phyloP scores from a whole-genome alignment of 2,113 vertebrate genomes.

The Ciconia maguari region DNA sequence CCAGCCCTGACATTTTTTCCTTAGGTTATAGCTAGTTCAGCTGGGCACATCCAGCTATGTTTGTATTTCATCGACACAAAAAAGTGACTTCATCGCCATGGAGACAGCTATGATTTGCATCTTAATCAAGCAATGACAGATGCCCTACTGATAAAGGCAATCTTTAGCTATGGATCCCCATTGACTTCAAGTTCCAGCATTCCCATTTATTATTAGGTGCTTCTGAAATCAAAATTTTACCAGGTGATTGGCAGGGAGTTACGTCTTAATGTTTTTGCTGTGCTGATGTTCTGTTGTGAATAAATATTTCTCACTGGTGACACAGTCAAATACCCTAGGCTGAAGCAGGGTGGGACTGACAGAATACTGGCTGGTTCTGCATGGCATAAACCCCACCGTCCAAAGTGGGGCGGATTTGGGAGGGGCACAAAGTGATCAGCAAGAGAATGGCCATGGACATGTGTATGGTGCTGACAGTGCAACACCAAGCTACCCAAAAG shows the following conservation, averaged over 20 bases:
- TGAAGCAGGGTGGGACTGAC: background rate
- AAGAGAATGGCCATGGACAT: background rate
- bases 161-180: background rate
- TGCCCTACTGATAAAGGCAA: conserved; percentile 14
- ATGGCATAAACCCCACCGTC: background rate
- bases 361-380: background rate
- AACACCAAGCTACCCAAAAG: background rate
- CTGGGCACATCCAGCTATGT: background rate
- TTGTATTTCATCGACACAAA: background rate
- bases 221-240: background rate
- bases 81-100: background rate
- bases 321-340: background rate
- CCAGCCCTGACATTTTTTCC: background rate
- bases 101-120: conserved; percentile 36
- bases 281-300: background rate
- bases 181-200: background rate
- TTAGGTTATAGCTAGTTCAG: background rate
- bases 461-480: background rate
- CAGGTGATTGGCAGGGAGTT: background rate
- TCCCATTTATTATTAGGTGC: background rate
- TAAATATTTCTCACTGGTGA: background rate
- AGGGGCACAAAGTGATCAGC: background rate
- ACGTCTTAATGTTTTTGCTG: background rate
- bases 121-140: conserved; percentile 45
- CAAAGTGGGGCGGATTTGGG: background rate